Evolutionary conservation across 2,888 invertebrate species (phyloP).

Genomic region (Megaustenia siamemsis): DNA sequence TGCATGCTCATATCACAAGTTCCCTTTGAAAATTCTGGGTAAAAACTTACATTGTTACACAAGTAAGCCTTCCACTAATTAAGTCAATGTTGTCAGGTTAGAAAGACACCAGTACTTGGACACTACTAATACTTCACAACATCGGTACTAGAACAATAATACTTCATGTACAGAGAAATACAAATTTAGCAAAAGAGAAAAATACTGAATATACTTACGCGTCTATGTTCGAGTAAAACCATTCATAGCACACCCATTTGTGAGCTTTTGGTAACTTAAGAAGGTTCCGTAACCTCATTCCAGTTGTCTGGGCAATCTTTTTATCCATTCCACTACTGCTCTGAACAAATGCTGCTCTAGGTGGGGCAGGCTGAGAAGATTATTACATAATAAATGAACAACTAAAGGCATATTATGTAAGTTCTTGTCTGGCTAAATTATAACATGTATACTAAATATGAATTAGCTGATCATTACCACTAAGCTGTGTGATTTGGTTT

Average conservation of each 20-base stretch:
- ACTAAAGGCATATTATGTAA: slow-evolving; percentile 12
- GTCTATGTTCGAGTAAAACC: slow-evolving; percentile 99
- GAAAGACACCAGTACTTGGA: background rate
- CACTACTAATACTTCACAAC: background rate
- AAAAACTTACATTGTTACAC: too few species aligned
- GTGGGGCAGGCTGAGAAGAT: slow-evolving; percentile 15
- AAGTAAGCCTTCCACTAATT: too few species aligned
- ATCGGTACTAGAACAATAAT: background rate
- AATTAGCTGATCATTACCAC: too few species aligned
- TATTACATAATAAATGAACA: background rate
- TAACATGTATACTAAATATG: too few species aligned
- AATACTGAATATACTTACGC: slow-evolving; percentile 81
- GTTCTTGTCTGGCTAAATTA: too few species aligned
- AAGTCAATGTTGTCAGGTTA: background rate
- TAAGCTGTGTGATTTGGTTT: too few species aligned
- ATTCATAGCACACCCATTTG: slow-evolving; percentile 99
- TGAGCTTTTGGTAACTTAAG: slow-evolving; percentile 98
- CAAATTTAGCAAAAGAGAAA: background rate
- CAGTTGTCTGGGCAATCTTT: slow-evolving; percentile 92
- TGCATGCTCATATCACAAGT: too few species aligned
- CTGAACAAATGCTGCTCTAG: slow-evolving; percentile 1
- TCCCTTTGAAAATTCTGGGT: too few species aligned
- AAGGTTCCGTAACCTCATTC: slow-evolving; percentile 89
- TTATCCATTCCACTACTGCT: slow-evolving; percentile 83
- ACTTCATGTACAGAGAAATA: background rate